Base-by-base conservation (phyloP, 2,888 invertebrate species). In the Nymphalis urticae region DNA sequence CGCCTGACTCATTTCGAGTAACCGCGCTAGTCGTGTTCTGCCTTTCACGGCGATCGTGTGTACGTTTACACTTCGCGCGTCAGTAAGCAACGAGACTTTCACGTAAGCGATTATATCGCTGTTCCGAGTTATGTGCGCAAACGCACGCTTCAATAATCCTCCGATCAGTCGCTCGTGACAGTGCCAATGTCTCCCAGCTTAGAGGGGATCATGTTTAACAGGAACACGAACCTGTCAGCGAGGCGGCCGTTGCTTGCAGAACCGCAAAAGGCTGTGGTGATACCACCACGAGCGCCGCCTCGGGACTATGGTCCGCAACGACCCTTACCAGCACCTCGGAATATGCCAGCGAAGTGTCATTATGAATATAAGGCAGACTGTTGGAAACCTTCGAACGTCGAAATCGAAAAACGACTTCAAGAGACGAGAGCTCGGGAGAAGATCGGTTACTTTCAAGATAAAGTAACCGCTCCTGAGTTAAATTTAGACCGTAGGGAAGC, bases 191-290 rank as follows among this genome's bases (percentile, higher is more conserved):
- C 92, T 87, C 92, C 92, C 78, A 92, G 92, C 73, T 82, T 92
- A 78, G 92, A 92, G 83, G 92, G 88, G 79, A 89, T 88, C 83
- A 92, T 92, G 92, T 92, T 92, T 80, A 92, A 92, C 83, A 87
- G 92, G 88, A 90, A 85, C 84, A 84, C 88, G 76, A 79, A 79
- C 77, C 84, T 92, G 84, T 92, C 92, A 75, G 89, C 89, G 82
- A 89, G 92, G 72, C 89, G 91, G 80, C 92, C 92, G 80, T 82
- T 92, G 82, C 85, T 92, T 79, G 90, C 90, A 79, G 92, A 90
- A 82, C 89, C 90, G 80, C 91, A 90, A 84, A 90, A 89, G 86
- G 84, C 90, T 81, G 75, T 87, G 75, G 81, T 90, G 81, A 83
- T 90, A 74, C 88, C 90, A 76, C 90, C 89, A 80, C 89, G 89